These are phyloP conservation scores for Diglossa cyanea DNA, from an alignment of 2,797 vertebrate genomes.

Conservation along the genomic window DNA sequence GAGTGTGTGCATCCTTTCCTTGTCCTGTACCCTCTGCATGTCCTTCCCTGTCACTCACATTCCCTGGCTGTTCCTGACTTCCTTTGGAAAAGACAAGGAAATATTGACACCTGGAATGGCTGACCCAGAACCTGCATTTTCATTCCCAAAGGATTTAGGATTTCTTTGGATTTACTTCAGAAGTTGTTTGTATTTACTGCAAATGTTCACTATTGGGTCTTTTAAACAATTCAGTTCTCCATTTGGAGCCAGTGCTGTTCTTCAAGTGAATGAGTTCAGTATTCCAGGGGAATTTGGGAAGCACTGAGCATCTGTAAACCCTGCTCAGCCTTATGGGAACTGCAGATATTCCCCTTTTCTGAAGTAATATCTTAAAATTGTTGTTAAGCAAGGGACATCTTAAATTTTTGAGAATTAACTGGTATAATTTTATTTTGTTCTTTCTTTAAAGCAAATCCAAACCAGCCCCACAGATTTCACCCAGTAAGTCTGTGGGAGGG, in stretches of 20 bases:
- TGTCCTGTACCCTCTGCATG: not conserved
- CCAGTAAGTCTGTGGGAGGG: conserved; percentile 94
- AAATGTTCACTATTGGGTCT: not conserved
- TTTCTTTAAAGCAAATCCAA: conserved; percentile 91
- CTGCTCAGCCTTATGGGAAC: not conserved
- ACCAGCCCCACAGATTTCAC: conserved; percentile 94
- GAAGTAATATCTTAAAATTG: not conserved
- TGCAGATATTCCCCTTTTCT: not conserved
- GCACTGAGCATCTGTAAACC: not conserved
- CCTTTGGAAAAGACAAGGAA: not conserved
- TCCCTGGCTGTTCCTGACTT: not conserved
- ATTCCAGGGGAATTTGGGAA: not conserved
- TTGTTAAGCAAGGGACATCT: not conserved
- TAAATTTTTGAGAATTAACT: not conserved
- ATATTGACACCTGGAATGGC: not conserved
- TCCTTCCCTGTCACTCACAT: not conserved
- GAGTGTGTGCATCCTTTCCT: not conserved
- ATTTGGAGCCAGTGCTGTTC: not conserved
- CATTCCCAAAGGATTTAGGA: not conserved
- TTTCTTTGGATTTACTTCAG: not conserved
- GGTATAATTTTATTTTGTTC: conserved; percentile 1
- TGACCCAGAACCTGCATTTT: conserved; percentile 3
- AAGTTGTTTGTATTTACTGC: not conserved
- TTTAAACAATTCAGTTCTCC: not conserved
- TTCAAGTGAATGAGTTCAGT: not conserved